Evolutionary conservation across 1,140 invertebrate genomes (phyloP).

Genomic region (Alviniconcha marisindica): DNA sequence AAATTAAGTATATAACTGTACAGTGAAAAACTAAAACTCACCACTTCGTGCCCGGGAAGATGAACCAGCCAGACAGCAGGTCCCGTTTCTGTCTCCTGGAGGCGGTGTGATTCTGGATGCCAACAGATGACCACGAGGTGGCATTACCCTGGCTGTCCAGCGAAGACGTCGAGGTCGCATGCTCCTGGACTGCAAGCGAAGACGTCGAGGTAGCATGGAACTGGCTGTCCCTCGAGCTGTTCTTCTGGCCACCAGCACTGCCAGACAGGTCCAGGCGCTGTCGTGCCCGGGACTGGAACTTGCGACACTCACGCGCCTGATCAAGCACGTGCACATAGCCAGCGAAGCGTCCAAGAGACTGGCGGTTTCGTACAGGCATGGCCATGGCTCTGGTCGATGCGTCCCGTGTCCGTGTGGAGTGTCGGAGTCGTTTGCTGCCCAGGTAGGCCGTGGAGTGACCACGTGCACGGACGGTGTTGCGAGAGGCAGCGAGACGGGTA

Average conservation of each 20-base stretch:
- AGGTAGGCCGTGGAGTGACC: too few species aligned
- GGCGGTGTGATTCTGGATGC: too few species aligned
- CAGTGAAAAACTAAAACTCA: constrained; percentile 75
- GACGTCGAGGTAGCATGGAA: too few species aligned
- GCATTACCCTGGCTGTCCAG: too few species aligned
- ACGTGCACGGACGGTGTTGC: not conserved
- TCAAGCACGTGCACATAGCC: constrained; percentile 23
- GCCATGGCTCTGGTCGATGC: constrained; percentile 24
- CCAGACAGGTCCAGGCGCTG: constrained; percentile 23
- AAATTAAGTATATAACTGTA: too few species aligned
- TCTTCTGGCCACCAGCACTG: too few species aligned
- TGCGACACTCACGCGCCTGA: constrained; percentile 25
- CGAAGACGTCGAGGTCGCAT: too few species aligned
- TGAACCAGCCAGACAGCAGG: constrained; percentile 51
- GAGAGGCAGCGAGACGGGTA: constrained; percentile 12
- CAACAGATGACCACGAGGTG: too few species aligned
- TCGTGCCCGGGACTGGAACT: constrained; percentile 28
- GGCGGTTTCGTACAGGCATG: not conserved
- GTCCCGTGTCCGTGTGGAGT: not conserved
- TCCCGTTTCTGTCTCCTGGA: constrained; percentile 29
- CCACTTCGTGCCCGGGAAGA: constrained; percentile 76
- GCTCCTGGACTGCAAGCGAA: too few species aligned
- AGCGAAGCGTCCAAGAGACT: constrained; percentile 27
- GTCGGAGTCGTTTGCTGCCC: not conserved
- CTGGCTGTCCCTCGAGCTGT: too few species aligned